phyloP scores from a whole-genome alignment of 2,113 vertebrate species.

The Hydrolagus affinis region DNA sequence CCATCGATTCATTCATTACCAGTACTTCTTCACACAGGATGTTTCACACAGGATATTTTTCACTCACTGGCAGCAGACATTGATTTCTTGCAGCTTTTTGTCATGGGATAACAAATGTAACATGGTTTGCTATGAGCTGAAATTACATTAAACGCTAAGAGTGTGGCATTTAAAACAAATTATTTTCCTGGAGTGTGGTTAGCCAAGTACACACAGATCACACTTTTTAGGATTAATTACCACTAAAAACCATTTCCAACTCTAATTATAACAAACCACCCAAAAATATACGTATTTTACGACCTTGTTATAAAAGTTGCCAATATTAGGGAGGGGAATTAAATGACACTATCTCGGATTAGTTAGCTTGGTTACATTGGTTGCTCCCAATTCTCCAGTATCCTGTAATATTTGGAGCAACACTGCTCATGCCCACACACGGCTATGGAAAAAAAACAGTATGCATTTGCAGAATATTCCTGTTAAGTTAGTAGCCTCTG shows the following conservation, averaged over 20 bases:
- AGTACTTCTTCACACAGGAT: too few relatives aligned
- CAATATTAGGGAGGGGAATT: background rate
- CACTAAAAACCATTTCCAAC: background rate
- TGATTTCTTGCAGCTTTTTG: background rate
- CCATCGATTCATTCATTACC: slow-evolving; percentile 16
- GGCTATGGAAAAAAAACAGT: background rate
- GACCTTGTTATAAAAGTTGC: background rate
- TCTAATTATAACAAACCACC: background rate
- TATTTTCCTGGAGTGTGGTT: background rate
- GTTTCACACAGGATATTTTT: background rate
- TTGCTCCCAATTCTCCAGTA: background rate
- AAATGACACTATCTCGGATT: background rate
- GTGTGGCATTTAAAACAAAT: background rate
- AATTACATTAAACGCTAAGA: background rate
- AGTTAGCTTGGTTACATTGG: background rate
- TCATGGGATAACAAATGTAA: background rate
- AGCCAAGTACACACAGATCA: background rate
- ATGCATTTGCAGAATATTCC: background rate
- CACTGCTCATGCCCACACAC: too few relatives aligned
- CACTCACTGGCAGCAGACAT: background rate
- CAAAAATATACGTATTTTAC: background rate
- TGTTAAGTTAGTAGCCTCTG: background rate
- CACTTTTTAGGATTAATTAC: background rate
- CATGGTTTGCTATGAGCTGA: background rate
- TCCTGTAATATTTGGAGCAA: background rate